phyloP scores from a whole-genome alignment of 1,140 invertebrate genomes.

The Drosophila kanapiae region DNA sequence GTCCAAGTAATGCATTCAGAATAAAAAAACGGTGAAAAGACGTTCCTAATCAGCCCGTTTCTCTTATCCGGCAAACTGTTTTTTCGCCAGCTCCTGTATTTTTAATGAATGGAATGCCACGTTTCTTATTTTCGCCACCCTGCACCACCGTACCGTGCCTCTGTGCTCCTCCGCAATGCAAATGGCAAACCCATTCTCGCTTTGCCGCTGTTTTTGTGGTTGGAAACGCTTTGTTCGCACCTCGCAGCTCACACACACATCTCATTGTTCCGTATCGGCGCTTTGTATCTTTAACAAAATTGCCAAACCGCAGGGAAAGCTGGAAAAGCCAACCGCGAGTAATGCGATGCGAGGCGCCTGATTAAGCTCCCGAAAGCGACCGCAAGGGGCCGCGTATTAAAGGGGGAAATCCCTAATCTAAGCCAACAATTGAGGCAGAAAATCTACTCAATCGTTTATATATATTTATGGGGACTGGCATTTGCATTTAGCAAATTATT shows the following conservation, averaged over 20 bases:
- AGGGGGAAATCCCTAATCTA: constrained; percentile 20
- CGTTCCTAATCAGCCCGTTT: neutral
- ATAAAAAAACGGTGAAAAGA: neutral
- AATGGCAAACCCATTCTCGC: constrained; percentile 39
- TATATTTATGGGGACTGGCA: constrained; percentile 63
- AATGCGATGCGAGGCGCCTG: constrained; percentile 61
- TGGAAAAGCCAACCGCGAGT: constrained; percentile 42
- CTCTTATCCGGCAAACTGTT: neutral
- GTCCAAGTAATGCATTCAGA: neutral
- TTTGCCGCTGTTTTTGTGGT: constrained; percentile 40
- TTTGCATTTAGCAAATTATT: constrained; percentile 70
- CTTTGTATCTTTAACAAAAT: constrained; percentile 80
- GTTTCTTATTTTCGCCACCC: neutral
- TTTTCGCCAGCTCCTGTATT: constrained; percentile 5
- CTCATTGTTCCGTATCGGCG: constrained; percentile 61
- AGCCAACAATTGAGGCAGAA: constrained; percentile 33
- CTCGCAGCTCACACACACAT: constrained; percentile 53
- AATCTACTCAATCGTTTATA: constrained; percentile 57
- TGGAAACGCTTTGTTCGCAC: constrained; percentile 73
- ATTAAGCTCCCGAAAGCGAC: constrained; percentile 54
- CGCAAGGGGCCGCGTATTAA: constrained; percentile 30
- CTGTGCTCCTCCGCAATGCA: constrained; percentile 24
- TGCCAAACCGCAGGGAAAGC: constrained; percentile 74
- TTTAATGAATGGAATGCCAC: neutral
- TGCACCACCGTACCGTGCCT: constrained; percentile 14